Evolutionary conservation across 2,113 vertebrate species (phyloP).

Genomic region (Lasiurus borealis): DNA sequence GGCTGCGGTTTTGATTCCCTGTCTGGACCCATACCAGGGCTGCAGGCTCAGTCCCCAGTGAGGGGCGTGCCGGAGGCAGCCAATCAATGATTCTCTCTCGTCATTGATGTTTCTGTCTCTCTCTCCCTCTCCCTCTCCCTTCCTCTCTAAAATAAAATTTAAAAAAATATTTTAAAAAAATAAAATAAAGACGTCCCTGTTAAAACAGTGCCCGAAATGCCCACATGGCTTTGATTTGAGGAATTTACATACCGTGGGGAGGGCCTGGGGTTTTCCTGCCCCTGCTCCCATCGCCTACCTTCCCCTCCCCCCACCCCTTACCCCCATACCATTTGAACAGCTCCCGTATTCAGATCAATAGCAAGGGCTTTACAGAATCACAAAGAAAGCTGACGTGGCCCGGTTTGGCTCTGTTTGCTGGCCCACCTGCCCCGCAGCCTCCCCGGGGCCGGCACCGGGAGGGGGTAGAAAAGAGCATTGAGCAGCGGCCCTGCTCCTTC

Average conservation of each 20-base stretch:
- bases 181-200: neutral
- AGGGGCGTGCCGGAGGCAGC: too few species aligned
- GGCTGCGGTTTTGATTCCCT: too few species aligned
- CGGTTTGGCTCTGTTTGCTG: neutral
- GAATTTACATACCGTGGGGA: too few species aligned
- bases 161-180: too few species aligned
- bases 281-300: accelerated
- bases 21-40: too few species aligned
- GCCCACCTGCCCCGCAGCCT: neutral
- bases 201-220: neutral
- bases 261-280: neutral
- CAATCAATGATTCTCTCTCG: too few species aligned
- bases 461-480: neutral
- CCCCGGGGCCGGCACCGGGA: neutral
- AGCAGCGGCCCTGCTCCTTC: constrained; percentile 7
- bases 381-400: neutral
- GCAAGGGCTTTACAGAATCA: neutral
- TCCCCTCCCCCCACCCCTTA: accelerated
- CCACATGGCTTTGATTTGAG: neutral
- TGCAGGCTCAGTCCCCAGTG: too few species aligned
- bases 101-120: too few species aligned
- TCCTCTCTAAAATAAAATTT: too few species aligned
- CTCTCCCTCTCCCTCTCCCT: too few species aligned
- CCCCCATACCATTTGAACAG: neutral
- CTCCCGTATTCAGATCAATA: neutral